Base-by-base conservation (phyloP, 2,888 invertebrate species). In the Reticulitermes lucifugus region DNA sequence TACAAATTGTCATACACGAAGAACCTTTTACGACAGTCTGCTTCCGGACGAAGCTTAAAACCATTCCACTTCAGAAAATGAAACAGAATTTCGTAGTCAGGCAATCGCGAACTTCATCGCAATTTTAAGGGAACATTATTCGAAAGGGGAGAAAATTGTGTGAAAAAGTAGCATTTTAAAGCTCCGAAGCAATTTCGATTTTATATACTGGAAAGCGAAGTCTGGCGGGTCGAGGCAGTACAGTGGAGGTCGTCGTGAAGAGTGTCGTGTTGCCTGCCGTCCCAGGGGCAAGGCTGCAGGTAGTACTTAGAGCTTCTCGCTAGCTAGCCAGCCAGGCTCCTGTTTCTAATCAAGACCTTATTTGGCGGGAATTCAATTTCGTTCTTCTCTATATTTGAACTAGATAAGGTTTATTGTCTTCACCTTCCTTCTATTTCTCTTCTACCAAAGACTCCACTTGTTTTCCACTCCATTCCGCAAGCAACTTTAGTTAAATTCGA, bases 331-430 rank as follows among this genome's bases (percentile, higher is more conserved):
- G 70, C 55, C 29, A 46, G 71, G 81, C 83, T 85, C 85, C 83
- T 73, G 73, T 85, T 85, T 85, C 85, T 82, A 85, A 85, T 85
- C 83, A 85, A 82, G 43, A 43, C 85, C 83, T 85, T 85, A 83
- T 85, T 85, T 85, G 85, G 85, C 82, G 82, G 60, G 79, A 85
- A 85, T 83, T 83, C 85, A 85, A 85, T 85, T 85, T 83, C 83
- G 25, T 77, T 35, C 73, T 46, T 59, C 29, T 81, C 84, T 80
- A 59, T 85, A 81, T 81, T 85, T 85, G 81, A 81, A 85, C 65
- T 55, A 80, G 84, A 85, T 85, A 85, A 81, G 84, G 81, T 81
- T 85, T 81, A 81, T 35, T 51, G 73, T 65, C 41, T 60, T 79
- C 41, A n/a, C 43, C n/a, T 41, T 60, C n/a, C 43, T 18, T 55